phyloP scores from a whole-genome alignment of 2,888 invertebrate species.

The Pycnomerus fuliginosus region DNA sequence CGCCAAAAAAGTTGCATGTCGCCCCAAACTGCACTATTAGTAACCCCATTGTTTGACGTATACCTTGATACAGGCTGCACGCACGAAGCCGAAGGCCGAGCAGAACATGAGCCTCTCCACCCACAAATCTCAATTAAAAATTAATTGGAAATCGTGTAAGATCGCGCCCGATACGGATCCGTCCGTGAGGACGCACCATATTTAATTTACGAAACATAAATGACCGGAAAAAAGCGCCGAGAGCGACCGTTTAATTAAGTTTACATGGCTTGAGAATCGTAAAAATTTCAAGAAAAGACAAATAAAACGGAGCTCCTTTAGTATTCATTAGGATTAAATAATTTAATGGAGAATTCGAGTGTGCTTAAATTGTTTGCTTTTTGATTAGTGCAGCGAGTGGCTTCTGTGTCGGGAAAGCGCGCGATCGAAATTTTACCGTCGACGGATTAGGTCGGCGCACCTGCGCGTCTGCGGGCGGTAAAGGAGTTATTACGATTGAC shows the following conservation, averaged over 20 bases:
- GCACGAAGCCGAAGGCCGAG: too few species aligned
- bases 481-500: neutral
- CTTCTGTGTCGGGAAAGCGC: constrained; percentile 9
- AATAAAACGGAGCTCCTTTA: constrained; percentile 21
- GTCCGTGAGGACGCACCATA: constrained; percentile 9
- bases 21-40: too few species aligned
- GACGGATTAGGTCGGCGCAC: neutral
- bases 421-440: too few species aligned
- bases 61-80: too few species aligned
- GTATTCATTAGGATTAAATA: constrained; percentile 25
- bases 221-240: constrained; percentile 1
- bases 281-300: constrained; percentile 23
- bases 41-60: too few species aligned
- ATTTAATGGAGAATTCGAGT: constrained; percentile 25
- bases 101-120: too few species aligned
- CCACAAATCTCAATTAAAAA: constrained; percentile 32
- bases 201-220: constrained; percentile 13
- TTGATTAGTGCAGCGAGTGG: constrained; percentile 19
- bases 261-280: constrained; percentile 15
- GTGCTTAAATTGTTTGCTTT: constrained; percentile 25
- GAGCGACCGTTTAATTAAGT: constrained; percentile 15
- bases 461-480: neutral
- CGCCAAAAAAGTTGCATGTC: too few species aligned
- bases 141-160: constrained; percentile 28
- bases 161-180: constrained; percentile 22